Base-by-base conservation (phyloP, 2,113 vertebrate genomes). In the Urocynchramus pylzowi region DNA sequence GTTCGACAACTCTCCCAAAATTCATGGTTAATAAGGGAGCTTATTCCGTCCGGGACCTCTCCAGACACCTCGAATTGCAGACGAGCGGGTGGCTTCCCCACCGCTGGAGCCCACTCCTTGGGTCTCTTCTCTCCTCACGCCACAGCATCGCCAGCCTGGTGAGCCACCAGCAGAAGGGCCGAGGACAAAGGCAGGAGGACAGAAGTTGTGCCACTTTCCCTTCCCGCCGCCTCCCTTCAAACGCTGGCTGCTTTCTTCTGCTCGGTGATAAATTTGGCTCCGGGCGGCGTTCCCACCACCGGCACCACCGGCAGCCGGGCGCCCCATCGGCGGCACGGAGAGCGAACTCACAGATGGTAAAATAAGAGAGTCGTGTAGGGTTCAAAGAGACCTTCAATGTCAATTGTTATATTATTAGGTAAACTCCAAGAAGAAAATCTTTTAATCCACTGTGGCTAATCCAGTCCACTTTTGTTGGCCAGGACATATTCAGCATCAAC, bases 361-460 rank as follows among this genome's bases (percentile, higher is more conserved):
- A 92, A 94, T 78, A 97, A 96, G 91, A 76, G 54, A 92, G 78
- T 95, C 86, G 89, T 94, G 95, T 97, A 96, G 93, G 90, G 96
- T 97, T 98, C 98, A 98, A 97, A 98, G 97, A 96, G 96, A 95
- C 92, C 65, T 96, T 97, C 90, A 84, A 97, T 95, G 95, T 95
- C 85, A 86, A 98, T 98, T 98, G 98, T 98, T 98, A 97, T 97
- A 97, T 97, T 97, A 98, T 98, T 98, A 98, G 97, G 98, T 98
- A 98, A 99, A 98, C 98, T 98, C 97, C 97, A 98, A 97, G 98
- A 97, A 97, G 97, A 97, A 99, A 99, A 99, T 99, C 98, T 98
- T 98, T 99, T 99, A 99, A 99, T 99, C 99, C 98, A 98, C 98
- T 99, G 99, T 99, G 98, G 98, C 98, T 99, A 99, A 99, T 99